phyloP scores from a whole-genome alignment of 2,113 vertebrate genomes.

The Sylvia atricapilla region DNA sequence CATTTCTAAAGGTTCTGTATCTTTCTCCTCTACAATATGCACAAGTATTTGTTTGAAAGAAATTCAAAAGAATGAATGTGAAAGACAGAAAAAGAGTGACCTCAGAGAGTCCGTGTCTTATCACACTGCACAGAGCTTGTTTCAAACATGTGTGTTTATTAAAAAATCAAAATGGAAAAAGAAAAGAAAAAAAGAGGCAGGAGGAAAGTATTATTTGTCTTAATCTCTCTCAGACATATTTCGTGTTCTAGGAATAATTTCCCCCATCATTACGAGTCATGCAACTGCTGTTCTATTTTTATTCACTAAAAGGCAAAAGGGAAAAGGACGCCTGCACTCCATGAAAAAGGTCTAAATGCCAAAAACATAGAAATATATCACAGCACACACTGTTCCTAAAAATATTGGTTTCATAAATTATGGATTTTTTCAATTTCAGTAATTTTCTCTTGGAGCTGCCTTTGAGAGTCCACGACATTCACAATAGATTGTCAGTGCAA shows the following conservation, averaged over 20 bases:
- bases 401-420: neutral
- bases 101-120: conserved; percentile 7
- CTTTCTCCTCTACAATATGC: conserved; percentile 36
- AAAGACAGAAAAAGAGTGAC: conserved; percentile 9
- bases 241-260: conserved; percentile 14
- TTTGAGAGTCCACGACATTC: neutral
- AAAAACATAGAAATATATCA: neutral
- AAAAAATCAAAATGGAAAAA: neutral
- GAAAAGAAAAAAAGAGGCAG: neutral
- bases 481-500: neutral
- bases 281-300: neutral
- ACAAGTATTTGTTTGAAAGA: conserved; percentile 38
- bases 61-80: conserved; percentile 27
- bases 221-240: conserved; percentile 52
- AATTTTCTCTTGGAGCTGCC: neutral
- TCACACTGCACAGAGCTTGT: conserved; percentile 24
- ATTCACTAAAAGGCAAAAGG: conserved; percentile 5
- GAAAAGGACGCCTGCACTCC: neutral
- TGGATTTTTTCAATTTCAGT: neutral
- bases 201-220: conserved; percentile 52
- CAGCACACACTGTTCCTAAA: neutral
- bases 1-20: conserved; percentile 50
- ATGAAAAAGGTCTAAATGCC: conserved; percentile 6
- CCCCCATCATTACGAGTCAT: neutral
- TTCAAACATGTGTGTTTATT: conserved; percentile 31